Conservation (phyloP, 1,140 invertebrate species). For the Tachypleus tridentatus region DNA sequence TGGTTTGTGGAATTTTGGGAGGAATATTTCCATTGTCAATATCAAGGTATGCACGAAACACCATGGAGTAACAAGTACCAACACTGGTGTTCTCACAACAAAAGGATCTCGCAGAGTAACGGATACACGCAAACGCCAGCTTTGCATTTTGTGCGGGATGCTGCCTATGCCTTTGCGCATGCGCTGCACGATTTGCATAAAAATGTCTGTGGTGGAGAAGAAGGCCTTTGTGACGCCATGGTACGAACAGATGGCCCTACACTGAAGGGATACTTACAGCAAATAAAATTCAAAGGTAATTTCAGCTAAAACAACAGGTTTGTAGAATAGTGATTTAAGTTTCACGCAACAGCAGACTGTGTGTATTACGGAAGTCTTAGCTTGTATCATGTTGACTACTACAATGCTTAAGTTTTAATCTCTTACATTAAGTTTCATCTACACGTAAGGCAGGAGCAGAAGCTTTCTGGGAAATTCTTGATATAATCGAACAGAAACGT, state of each 20-base stretch:
- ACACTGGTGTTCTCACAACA: slow-evolving; percentile 17
- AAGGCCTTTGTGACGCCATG: slow-evolving; percentile 38
- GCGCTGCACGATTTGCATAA: slow-evolving; percentile 39
- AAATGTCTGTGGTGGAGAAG: slow-evolving; percentile 30
- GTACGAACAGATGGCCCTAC: slow-evolving; percentile 31
- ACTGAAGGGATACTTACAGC: slow-evolving; percentile 36
- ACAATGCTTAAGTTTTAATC: no score
- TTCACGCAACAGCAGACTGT: no score
- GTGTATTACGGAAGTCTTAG: no score
- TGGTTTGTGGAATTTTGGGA: slow-evolving; percentile 56
- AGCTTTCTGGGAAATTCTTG: no score
- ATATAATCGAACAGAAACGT: no score
- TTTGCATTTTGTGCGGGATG: slow-evolving; percentile 44
- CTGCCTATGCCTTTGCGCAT: slow-evolving; percentile 43
- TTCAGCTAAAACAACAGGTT: no score
- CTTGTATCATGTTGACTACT: no score
- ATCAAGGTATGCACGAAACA: slow-evolving; percentile 8
- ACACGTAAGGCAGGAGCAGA: no score
- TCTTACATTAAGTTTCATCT: no score
- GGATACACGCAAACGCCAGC: slow-evolving; percentile 38
- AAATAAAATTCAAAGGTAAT: slow-evolving; percentile 42
- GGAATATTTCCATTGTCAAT: slow-evolving; percentile 40
- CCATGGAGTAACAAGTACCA: slow-evolving; percentile 20
- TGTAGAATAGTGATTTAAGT: no score
- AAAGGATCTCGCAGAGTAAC: slow-evolving; percentile 15